A percentile compares a stretch with the other conserved stretches of the same genome.
These are phyloP conservation scores for Nycticryphes semicollaris DNA, from an alignment of 2,113 vertebrate genomes.

Conservation along the genomic window DNA sequence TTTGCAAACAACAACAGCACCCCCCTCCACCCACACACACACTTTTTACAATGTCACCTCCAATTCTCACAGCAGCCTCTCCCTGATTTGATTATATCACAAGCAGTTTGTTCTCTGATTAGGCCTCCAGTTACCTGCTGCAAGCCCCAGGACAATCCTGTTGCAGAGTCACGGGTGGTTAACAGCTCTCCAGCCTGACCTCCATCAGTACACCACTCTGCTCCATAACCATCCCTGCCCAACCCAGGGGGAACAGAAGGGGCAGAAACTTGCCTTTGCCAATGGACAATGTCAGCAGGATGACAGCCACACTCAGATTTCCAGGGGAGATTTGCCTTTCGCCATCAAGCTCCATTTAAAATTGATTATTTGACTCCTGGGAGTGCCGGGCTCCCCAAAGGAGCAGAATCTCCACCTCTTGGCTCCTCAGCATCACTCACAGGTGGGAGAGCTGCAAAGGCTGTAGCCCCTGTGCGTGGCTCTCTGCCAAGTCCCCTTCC, in stretches of 20 bases:
- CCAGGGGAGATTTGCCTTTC: background rate
- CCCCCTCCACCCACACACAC: too few species aligned
- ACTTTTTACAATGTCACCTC: background rate
- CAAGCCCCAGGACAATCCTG: background rate
- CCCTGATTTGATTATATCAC: background rate
- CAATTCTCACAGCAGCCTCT: background rate
- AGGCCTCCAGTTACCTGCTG: background rate
- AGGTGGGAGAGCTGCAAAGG: background rate
- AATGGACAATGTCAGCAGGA: background rate
- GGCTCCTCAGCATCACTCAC: background rate
- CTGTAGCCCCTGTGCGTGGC: background rate
- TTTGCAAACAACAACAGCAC: background rate
- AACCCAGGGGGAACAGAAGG: background rate
- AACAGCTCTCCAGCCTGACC: background rate
- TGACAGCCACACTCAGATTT: background rate
- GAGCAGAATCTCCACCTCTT: background rate
- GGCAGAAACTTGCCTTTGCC: background rate
- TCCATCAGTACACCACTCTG: background rate
- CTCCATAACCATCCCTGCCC: background rate
- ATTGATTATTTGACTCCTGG: background rate
- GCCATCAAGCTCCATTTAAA: background rate
- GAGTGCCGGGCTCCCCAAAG: fast-evolving
- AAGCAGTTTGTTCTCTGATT: background rate
- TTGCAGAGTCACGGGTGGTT: background rate
- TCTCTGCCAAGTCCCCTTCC: background rate